Conservation (phyloP, 1,140 invertebrate species). For the Vanessa tameamea region DNA sequence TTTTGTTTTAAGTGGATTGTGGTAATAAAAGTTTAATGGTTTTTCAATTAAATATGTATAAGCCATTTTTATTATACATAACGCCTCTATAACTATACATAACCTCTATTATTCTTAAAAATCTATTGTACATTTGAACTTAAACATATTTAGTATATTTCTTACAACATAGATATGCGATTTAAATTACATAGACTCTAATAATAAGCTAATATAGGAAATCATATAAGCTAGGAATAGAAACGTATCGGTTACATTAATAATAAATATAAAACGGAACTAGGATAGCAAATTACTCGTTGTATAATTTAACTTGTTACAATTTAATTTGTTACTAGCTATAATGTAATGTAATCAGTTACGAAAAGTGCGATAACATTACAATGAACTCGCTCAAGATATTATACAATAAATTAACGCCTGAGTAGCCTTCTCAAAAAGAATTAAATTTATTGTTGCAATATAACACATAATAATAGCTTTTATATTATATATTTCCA, state of each 20-base stretch:
- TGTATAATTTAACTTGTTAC: slow-evolving; percentile 20
- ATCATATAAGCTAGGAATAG: not conserved
- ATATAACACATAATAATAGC: not conserved
- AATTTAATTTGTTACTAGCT: slow-evolving; percentile 3
- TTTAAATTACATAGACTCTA: no score
- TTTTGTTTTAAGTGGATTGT: no score
- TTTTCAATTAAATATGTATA: no score
- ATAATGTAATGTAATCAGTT: slow-evolving; percentile 29
- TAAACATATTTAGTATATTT: no score
- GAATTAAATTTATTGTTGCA: not conserved
- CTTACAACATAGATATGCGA: no score
- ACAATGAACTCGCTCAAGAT: not conserved
- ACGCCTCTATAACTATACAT: no score
- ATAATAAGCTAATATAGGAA: no score
- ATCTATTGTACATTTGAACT: no score
- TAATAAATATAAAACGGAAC: slow-evolving; percentile 5
- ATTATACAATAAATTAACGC: slow-evolving; percentile 27
- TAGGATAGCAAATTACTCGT: slow-evolving; percentile 24
- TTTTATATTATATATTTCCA: no score
- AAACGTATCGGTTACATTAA: slow-evolving; percentile 14
- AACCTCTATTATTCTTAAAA: no score
- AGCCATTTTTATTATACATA: no score
- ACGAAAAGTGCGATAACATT: slow-evolving; percentile 9
- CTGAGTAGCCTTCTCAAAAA: not conserved
- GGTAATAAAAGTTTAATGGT: no score